A percentile compares a stretch with the other conserved stretches of the same genome.
phyloP scores from a whole-genome alignment of 2,888 invertebrate genomes.

The Melieria picta region DNA sequence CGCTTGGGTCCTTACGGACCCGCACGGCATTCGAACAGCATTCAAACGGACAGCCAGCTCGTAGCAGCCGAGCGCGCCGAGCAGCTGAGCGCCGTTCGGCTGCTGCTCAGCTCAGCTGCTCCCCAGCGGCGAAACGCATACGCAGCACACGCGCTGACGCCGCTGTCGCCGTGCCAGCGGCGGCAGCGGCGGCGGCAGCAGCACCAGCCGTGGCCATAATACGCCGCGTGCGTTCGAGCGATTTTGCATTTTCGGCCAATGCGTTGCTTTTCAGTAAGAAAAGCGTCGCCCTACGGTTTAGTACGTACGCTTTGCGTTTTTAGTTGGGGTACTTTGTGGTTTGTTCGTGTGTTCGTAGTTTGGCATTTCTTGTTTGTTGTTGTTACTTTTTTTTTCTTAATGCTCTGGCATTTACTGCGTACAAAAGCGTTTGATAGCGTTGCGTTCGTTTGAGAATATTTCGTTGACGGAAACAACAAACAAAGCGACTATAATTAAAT shows the following conservation, averaged over 20 bases:
- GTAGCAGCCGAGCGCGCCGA: no score
- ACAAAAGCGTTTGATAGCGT: no score
- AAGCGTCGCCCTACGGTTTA: conserved; percentile 68
- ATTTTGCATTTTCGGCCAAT: conserved; percentile 52
- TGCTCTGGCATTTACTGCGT: not conserved
- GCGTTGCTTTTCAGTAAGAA: conserved; percentile 65
- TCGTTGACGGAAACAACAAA: no score
- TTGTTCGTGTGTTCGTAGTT: conserved; percentile 51
- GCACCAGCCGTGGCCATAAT: conserved; percentile 26
- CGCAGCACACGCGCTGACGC: no score
- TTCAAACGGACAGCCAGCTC: no score
- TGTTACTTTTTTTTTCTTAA: conserved; percentile 15
- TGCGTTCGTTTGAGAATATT: no score
- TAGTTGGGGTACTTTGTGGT: conserved; percentile 53
- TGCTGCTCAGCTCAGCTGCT: no score
- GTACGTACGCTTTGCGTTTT: conserved; percentile 66
- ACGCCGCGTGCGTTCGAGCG: not conserved
- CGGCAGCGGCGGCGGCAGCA: conserved; percentile 19
- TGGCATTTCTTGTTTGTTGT: conserved; percentile 19
- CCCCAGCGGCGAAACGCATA: no score
- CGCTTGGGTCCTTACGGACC: no score
- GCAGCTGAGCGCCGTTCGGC: no score
- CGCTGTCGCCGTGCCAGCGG: conserved; percentile 29
- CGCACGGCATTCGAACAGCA: no score
- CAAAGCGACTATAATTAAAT: no score